phyloP scores from a whole-genome alignment of 2,113 vertebrate genomes.

The Thomomys bottae region DNA sequence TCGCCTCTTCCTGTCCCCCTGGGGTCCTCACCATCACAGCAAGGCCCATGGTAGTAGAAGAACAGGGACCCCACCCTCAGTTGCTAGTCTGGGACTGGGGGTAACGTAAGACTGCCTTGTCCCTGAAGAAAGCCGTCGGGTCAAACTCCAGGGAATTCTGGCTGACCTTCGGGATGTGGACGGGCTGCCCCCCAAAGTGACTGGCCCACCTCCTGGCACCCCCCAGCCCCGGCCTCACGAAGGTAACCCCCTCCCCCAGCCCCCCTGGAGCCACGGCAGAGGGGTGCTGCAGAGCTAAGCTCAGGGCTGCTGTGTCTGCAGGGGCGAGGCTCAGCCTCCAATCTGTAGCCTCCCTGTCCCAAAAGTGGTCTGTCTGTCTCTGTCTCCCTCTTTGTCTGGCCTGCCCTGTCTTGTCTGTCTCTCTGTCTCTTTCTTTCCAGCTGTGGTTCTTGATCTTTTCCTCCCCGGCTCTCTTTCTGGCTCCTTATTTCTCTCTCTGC shows the following conservation, averaged over 20 bases:
- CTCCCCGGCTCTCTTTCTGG: constrained; percentile 30
- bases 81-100: not conserved
- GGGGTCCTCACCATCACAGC: not conserved
- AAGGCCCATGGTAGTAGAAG: not conserved
- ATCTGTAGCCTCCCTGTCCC: constrained; percentile 74
- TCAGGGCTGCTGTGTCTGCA: constrained; percentile 50
- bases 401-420: constrained; percentile 46
- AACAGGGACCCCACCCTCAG: fast-evolving
- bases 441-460: constrained; percentile 69
- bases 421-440: constrained; percentile 67
- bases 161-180: constrained; percentile 88
- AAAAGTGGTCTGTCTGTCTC: constrained; percentile 78
- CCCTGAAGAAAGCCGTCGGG: constrained; percentile 89
- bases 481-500: constrained; percentile 35
- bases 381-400: constrained; percentile 72
- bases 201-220: constrained; percentile 86
- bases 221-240: constrained; percentile 89
- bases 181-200: constrained; percentile 88
- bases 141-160: constrained; percentile 93
- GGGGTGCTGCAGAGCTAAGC: constrained; percentile 66
- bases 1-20: not conserved
- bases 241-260: constrained; percentile 82
- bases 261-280: not conserved
- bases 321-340: constrained; percentile 55
- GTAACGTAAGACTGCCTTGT: fast-evolving